Evolutionary conservation across 2,888 invertebrate genomes (phyloP).

Genomic region (Poecilobothrus nobilitatus): DNA sequence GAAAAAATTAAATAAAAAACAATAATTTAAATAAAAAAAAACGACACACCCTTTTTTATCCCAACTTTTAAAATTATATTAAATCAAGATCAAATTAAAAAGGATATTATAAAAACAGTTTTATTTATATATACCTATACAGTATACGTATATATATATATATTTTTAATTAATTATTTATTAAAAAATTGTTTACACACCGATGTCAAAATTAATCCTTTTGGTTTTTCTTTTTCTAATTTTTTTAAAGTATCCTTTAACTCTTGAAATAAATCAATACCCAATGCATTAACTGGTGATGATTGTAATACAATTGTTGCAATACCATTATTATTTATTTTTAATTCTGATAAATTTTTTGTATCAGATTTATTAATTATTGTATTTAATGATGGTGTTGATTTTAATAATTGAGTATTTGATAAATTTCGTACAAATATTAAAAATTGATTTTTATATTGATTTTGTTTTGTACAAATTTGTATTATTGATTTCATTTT

Average conservation of each 20-base stretch:
- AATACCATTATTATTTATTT: constrained; percentile 50
- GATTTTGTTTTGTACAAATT: background rate
- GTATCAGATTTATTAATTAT: background rate
- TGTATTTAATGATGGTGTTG: background rate
- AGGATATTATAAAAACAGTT: no score
- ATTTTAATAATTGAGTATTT: background rate
- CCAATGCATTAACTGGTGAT: constrained; percentile 70
- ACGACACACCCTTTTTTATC: no score
- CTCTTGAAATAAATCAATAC: constrained; percentile 56
- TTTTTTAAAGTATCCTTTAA: constrained; percentile 53
- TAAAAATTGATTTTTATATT: background rate
- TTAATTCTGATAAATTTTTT: background rate
- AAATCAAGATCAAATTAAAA: no score
- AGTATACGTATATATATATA: no score
- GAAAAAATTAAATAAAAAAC: no score
- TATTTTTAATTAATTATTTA: no score
- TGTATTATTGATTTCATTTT: background rate
- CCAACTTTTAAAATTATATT: no score
- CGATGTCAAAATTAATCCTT: constrained; percentile 67
- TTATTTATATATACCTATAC: no score
- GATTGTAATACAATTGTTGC: constrained; percentile 61
- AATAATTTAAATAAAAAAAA: no score
- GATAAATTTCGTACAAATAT: background rate
- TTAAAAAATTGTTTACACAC: constrained; percentile 44
- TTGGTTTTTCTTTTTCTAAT: constrained; percentile 53